Percentiles rank a stretch among this genome's conserved stretches.
Evolutionary conservation across 2,888 invertebrate species (phyloP).

Genomic region (Torymus texanus): DNA sequence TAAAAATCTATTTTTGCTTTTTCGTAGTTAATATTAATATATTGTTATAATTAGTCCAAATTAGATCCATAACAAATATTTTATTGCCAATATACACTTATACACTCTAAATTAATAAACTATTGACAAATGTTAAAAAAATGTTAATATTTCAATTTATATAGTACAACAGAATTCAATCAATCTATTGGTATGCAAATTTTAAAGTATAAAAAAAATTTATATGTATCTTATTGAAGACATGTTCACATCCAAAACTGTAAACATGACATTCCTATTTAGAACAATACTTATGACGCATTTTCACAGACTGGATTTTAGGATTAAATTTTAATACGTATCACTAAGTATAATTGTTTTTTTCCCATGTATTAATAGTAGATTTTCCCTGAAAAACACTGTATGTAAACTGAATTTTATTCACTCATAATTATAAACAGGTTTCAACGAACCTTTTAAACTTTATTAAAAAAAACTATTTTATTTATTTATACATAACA

Average conservation of each 20-base stretch:
- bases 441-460: too few species aligned
- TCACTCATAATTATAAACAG: slow-evolving; percentile 1
- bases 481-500: background rate
- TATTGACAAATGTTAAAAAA: slow-evolving; percentile 39
- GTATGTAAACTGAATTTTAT: background rate
- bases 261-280: slow-evolving; percentile 47
- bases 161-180: slow-evolving; percentile 25
- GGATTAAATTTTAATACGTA: slow-evolving; percentile 35
- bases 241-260: slow-evolving; percentile 8
- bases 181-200: slow-evolving; percentile 25
- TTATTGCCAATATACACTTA: slow-evolving; percentile 35
- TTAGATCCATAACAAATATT: slow-evolving; percentile 25
- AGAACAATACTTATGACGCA: slow-evolving; percentile 40
- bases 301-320: slow-evolving; percentile 43
- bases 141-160: slow-evolving; percentile 22
- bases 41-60: slow-evolving; percentile 14
- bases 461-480: too few species aligned
- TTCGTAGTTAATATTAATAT: slow-evolving; percentile 10
- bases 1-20: slow-evolving; percentile 5
- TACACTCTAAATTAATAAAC: slow-evolving; percentile 29
- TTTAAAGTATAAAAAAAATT: slow-evolving; percentile 7
- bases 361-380: slow-evolving; percentile 9
- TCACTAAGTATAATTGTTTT: slow-evolving; percentile 18
- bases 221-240: slow-evolving; percentile 2
- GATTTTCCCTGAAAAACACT: slow-evolving; percentile 19